Percentiles rank a stretch among this genome's conserved stretches.
Conservation (phyloP, 2,888 invertebrate genomes). For the Dilophus febrilis region DNA sequence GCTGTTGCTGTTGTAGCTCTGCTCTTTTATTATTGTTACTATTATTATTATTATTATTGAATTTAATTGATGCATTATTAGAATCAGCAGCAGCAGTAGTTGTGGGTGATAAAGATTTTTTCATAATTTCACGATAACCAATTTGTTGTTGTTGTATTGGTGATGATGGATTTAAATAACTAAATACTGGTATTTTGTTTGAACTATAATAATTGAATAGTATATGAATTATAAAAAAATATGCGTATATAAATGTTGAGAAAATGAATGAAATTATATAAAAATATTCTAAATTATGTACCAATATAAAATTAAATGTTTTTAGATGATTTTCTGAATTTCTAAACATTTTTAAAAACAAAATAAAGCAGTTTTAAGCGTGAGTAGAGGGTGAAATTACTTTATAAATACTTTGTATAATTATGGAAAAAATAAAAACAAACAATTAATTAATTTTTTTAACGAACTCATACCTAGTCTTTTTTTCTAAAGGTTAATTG, state of each 20-base stretch:
- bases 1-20: not conserved
- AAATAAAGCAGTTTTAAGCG: too few species aligned
- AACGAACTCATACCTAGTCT: not conserved
- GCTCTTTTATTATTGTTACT: not conserved
- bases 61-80: not conserved
- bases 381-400: too few species aligned
- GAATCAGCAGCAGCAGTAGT: not conserved
- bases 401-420: too few species aligned
- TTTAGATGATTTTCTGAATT: too few species aligned
- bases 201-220: constrained; percentile 7
- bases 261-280: not conserved
- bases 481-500: not conserved
- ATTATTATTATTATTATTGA: not conserved
- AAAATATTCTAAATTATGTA: too few species aligned
- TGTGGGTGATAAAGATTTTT: not conserved
- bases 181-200: constrained; percentile 11
- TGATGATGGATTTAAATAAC: constrained; percentile 10
- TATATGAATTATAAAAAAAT: not conserved
- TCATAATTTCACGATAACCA: constrained; percentile 2
- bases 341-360: too few species aligned
- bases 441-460: too few species aligned
- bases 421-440: too few species aligned
- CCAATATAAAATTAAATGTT: too few species aligned
- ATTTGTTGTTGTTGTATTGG: not conserved
- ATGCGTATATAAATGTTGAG: too few species aligned